Conservation (phyloP, 2,797 vertebrate genomes). For the Cossypha dichroa region DNA sequence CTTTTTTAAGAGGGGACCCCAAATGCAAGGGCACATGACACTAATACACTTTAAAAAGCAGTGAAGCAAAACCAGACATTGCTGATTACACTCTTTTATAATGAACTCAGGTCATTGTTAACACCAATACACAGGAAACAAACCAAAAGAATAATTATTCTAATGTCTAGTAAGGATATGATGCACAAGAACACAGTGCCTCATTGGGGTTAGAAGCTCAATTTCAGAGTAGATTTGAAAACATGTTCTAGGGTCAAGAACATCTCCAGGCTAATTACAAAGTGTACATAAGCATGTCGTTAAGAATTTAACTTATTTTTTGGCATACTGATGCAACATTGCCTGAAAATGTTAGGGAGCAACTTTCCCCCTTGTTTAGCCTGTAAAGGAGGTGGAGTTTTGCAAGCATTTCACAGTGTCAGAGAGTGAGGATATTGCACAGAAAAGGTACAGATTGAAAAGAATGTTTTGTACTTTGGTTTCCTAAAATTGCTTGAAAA, state of each 20-base stretch:
- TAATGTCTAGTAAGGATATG: neutral
- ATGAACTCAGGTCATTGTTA: neutral
- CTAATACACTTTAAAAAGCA: neutral
- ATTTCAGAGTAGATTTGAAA: neutral
- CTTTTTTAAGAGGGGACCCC: neutral
- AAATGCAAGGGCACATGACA: neutral
- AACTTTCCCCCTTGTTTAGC: neutral
- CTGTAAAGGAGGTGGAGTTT: neutral
- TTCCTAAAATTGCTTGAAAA: neutral
- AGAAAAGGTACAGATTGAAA: neutral
- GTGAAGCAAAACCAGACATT: neutral
- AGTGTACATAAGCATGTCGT: accelerated
- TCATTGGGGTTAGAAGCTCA: neutral
- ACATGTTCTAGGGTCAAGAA: neutral
- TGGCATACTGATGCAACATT: neutral
- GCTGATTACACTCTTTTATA: neutral
- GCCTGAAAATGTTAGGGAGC: neutral
- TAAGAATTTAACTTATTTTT: neutral
- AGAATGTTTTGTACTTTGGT: neutral
- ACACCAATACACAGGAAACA: neutral
- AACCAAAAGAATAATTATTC: neutral
- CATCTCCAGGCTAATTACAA: neutral
- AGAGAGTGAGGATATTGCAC: neutral
- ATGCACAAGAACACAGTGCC: neutral
- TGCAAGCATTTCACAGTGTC: neutral